Evolutionary conservation across 2,113 vertebrate genomes (phyloP).

Genomic region (Salvelinus namaycush): DNA sequence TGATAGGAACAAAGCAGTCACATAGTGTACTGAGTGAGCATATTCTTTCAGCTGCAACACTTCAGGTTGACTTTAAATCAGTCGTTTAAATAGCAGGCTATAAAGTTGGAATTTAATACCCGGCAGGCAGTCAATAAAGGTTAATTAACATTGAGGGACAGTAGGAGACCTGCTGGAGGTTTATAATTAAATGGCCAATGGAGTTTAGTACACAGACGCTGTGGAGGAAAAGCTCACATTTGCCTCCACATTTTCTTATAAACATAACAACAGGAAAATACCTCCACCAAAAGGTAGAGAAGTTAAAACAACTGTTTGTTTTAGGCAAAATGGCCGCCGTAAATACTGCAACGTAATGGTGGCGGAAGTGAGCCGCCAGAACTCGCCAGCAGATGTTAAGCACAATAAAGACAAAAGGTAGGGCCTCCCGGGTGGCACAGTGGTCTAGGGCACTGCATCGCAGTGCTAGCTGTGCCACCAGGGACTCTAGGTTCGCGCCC

Average conservation of each 20-base stretch:
- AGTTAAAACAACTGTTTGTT: too few species aligned
- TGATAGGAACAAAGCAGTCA: conserved; percentile 25
- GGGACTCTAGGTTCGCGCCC: too few species aligned
- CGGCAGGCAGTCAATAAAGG: conserved; percentile 72
- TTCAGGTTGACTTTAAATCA: conserved; percentile 62
- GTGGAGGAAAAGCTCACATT: not conserved
- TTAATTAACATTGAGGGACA: conserved; percentile 74
- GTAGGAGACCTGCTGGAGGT: conserved; percentile 31
- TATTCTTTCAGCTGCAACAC: conserved; percentile 38
- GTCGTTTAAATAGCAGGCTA: conserved; percentile 73
- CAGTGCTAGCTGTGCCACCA: too few species aligned
- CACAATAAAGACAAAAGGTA: too few species aligned
- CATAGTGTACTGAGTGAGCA: conserved; percentile 7
- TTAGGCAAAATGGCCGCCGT: too few species aligned
- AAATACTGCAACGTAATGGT: too few species aligned
- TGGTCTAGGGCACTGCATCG: too few species aligned
- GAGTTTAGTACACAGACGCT: conserved; percentile 40
- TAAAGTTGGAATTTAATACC: conserved; percentile 58
- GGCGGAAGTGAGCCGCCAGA: too few species aligned
- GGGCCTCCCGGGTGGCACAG: too few species aligned
- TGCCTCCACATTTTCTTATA: not conserved
- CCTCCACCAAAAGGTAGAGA: too few species aligned
- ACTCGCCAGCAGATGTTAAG: too few species aligned
- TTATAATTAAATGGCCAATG: conserved; percentile 52
- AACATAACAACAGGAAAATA: too few species aligned